phyloP scores from a whole-genome alignment of 2,888 invertebrate genomes.

The Xylota segnis region DNA sequence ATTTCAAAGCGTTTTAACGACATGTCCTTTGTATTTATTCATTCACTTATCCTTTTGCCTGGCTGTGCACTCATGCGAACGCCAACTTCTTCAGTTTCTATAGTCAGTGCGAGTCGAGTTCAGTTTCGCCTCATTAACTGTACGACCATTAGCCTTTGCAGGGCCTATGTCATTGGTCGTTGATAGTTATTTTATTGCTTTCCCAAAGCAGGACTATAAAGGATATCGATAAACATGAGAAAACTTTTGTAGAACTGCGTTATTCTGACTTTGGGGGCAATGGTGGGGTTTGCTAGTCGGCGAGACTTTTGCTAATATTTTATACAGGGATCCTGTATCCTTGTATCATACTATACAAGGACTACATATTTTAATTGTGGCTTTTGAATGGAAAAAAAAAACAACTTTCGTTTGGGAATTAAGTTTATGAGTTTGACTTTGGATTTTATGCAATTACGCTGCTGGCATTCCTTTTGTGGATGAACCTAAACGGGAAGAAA shows the following conservation, averaged over 20 bases:
- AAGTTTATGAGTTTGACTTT: too few species aligned
- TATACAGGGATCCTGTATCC: too few species aligned
- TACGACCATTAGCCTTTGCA: conserved; percentile 7
- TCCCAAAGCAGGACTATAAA: neutral
- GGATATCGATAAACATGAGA: neutral
- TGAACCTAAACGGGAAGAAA: too few species aligned
- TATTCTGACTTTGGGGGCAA: neutral
- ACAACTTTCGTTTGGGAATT: too few species aligned
- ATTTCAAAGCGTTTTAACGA: conserved; percentile 11
- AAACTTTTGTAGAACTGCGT: neutral
- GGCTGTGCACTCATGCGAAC: conserved; percentile 27
- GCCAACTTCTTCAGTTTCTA: conserved; percentile 25
- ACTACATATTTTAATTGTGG: too few species aligned
- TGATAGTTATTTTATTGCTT: neutral
- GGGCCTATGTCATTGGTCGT: neutral
- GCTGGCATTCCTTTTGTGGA: too few species aligned
- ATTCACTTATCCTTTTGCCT: conserved; percentile 20
- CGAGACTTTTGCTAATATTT: too few species aligned
- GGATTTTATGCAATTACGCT: too few species aligned
- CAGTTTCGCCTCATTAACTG: conserved; percentile 30
- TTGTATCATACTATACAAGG: too few species aligned
- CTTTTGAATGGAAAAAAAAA: too few species aligned
- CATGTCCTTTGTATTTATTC: conserved; percentile 29
- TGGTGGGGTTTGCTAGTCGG: neutral
- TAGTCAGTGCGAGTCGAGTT: conserved; percentile 8